Evolutionary conservation across 30 jellyfish, hydroid and myxozoan genomes (phyloP), one percentile per base, ranked within the genome.

Genomic region (Aurelia coerulea): DNA sequence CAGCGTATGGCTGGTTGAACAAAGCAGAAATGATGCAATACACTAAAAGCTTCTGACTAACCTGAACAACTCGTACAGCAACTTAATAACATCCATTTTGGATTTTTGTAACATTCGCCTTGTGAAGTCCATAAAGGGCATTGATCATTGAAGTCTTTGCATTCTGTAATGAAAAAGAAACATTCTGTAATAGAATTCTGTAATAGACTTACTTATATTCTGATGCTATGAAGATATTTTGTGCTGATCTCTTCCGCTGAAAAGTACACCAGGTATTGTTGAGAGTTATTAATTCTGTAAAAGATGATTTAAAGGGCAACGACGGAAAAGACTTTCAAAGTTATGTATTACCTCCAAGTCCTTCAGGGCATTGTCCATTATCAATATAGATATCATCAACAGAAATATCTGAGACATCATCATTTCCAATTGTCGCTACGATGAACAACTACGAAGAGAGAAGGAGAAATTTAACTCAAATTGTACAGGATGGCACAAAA

Each of bases 21-120:
- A 23, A 23, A 23, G 29, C 29, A 23, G 29, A 23, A 23, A 23
- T 23, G 10, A 39, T 39, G 51, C 4, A 39, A 39, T 5, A 23
- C 7, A 7, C 8, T 17, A 5, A n/a, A 62, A n/a, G 13, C 1
- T 62, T n/a, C 32, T 18, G 14, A 29, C 86, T 75, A 56, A 83
- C 92, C 86, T 53, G 58, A 6, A 65, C 92, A 83, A 10, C 86
- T 35, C 41, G 56, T 76, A 81, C 88, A 68, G 62, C 95, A 86
- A 29, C 79, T 76, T 51, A 56, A 50, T 39, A 76, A 50, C 95
- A 86, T 86, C 89, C 88, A 86, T 32, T 56, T 68, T 17, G 88
- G 85, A 77, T 86, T 86, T 46, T 71, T 46, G 52, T 86, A 77
- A 79, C 95, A 86, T 86, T 86, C 95, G 17, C 95, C 95, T 12